Evolutionary conservation across 1,140 invertebrate species (phyloP), one percentile per base, ranked within the genome.

Genomic region (Colletes latitarsis): DNA sequence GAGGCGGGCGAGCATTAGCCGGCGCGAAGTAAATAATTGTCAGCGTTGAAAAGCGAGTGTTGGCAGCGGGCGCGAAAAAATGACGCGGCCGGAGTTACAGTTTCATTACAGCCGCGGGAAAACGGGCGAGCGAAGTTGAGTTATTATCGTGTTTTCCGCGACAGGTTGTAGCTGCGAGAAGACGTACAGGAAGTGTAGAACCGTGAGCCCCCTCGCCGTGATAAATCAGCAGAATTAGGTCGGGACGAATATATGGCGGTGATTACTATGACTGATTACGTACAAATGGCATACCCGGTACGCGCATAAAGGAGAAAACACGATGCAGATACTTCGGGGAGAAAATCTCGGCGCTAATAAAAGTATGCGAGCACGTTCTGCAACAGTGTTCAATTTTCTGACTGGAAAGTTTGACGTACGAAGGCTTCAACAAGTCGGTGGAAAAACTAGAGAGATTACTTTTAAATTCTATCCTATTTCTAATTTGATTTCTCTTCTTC

Each of bases 71-170:
- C 10, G 14, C 1, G 15, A 49, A 79, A 64, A 73, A 64, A 63
- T 64, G 15, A 30, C 69, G 12, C 19, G 15, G 58, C 19, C 46
- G 49, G 46, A 64, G 77, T 79, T 79, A 73, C 77, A 30, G 77
- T 66, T 64, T 73, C 77, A 79, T 79, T 79, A 73, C 41, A 43
- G 41, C 52, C 15, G 12, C 9, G 4, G n/a, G 15, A n/a, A 19
- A 46, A 30, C 41, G 15, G 49, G 10, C 41, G 49, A 30, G 49
- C 19, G 77, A 79, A 64, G 77, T 53, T 79, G 77, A 79, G 41
- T 79, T 79, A 79, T 79, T 14, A 39, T 73, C 69, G 58, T 64
- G 52, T 79, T 79, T 57, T 9, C 58, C 9, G 39, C 76, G 75
- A 60, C 57, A 60, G 57, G 6, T 12, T 41, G 17, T 4, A 17